Conservation (phyloP, 2,113 vertebrate species). For the Equus quagga region DNA sequence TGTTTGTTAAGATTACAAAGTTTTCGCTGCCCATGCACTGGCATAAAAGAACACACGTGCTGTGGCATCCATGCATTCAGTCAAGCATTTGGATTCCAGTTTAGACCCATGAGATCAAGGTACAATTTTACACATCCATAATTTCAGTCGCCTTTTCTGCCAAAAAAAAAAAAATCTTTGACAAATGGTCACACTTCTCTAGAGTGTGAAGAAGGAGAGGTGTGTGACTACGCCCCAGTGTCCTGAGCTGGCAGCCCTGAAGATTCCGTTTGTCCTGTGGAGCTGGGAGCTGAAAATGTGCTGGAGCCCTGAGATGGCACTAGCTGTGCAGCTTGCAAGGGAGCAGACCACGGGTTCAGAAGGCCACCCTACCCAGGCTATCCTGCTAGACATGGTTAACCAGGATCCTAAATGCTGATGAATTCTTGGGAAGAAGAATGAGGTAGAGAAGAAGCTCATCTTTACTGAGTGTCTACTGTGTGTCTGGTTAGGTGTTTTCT, state of each 20-base stretch:
- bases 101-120: constrained; percentile 55
- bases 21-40: neutral
- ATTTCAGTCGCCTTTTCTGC: constrained; percentile 51
- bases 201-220: neutral
- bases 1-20: neutral
- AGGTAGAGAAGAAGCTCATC: neutral
- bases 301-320: too few species aligned
- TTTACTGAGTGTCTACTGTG: neutral
- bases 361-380: rapidly evolving
- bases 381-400: neutral
- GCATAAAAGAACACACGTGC: neutral
- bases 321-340: neutral
- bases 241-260: neutral
- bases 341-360: neutral
- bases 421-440: neutral
- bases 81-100: constrained; percentile 13
- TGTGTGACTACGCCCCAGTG: neutral
- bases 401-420: neutral
- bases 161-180: neutral
- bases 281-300: too few species aligned
- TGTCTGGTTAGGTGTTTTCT: neutral
- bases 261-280: neutral
- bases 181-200: neutral
- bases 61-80: constrained; percentile 32
- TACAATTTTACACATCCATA: neutral